Evolutionary conservation across 2,113 vertebrate species (phyloP).

Genomic region (Menidia beryllina): DNA sequence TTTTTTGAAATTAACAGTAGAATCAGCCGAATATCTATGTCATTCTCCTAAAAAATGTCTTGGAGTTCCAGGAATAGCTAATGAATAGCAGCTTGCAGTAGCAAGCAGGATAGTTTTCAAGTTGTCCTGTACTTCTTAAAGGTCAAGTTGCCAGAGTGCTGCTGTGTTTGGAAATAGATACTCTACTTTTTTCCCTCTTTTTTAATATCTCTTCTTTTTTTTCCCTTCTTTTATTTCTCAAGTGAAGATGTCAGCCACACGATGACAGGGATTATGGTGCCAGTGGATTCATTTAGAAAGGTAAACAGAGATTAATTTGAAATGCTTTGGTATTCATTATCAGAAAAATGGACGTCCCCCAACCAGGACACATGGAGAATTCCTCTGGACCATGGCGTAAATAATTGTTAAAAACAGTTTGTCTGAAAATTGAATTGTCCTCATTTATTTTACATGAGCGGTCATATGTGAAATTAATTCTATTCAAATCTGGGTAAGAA

Average conservation of each 20-base stretch:
- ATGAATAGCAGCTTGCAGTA: too few species aligned
- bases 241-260: not conserved
- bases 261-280: slow-evolving; percentile 2
- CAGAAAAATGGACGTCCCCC: slow-evolving; percentile 4
- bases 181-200: not conserved
- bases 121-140: not conserved
- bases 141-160: not conserved
- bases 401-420: not conserved
- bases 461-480: slow-evolving; percentile 3
- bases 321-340: slow-evolving; percentile 10
- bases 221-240: not conserved
- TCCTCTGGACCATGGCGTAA: not conserved
- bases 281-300: not conserved
- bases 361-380: not conserved
- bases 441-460: not conserved
- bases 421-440: slow-evolving; percentile 3
- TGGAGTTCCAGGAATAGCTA: too few species aligned
- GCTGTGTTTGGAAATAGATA: too few species aligned
- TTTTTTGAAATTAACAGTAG: not conserved
- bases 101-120: too few species aligned
- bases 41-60: too few species aligned
- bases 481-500: not conserved
- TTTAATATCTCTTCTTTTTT: too few species aligned
- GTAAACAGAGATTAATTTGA: slow-evolving; percentile 12
- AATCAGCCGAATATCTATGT: not conserved